Conservation (phyloP, 2,888 invertebrate species). For the Pomacea canaliculata region DNA sequence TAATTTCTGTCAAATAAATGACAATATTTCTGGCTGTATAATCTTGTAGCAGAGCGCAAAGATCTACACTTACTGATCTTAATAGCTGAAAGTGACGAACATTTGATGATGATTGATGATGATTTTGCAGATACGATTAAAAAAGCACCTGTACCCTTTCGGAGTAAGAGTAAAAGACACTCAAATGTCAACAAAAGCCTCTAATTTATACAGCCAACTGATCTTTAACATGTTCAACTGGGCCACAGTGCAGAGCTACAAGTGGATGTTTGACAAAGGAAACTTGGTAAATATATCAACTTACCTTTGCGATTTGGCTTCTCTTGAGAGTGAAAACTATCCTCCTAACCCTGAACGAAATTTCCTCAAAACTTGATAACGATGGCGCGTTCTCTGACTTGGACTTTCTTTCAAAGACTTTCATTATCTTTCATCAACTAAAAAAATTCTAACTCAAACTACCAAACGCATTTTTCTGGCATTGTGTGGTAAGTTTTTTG, state of each 20-base stretch:
- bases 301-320: neutral
- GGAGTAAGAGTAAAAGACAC: conserved; percentile 34
- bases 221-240: conserved; percentile 46
- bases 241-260: conserved; percentile 41
- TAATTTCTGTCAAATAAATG: neutral
- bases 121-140: conserved; percentile 28
- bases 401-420: neutral
- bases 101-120: too few relatives aligned
- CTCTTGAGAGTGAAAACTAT: too few relatives aligned
- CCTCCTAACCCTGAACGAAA: too few relatives aligned
- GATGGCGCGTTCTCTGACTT: neutral
- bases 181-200: conserved; percentile 28
- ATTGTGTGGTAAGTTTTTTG: too few relatives aligned
- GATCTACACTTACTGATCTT: too few relatives aligned
- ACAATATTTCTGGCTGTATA: too few relatives aligned
- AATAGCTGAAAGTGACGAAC: too few relatives aligned
- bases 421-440: too few relatives aligned
- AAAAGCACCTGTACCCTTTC: conserved; percentile 41
- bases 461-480: too few relatives aligned
- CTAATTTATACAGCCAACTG: conserved; percentile 34
- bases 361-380: too few relatives aligned
- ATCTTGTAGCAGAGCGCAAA: too few relatives aligned
- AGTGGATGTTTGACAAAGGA: conserved; percentile 41
- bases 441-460: too few relatives aligned
- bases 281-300: neutral